A percentile compares a stretch with the other conserved stretches of the same genome.
Conservation (phyloP, 2,888 invertebrate genomes). For the Cylindroiulus punctatus region DNA sequence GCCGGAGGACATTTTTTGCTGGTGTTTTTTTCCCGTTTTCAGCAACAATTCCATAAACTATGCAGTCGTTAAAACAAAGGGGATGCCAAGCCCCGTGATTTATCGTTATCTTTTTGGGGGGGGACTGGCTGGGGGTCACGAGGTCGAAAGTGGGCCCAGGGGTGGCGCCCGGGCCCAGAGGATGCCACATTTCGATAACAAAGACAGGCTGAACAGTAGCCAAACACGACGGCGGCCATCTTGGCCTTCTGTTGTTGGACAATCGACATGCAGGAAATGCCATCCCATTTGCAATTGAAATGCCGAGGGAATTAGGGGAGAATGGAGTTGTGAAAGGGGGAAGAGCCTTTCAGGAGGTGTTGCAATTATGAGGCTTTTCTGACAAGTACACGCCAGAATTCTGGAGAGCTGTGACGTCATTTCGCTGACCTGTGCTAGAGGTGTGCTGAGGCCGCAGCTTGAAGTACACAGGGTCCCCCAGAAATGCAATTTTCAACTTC, state of each 20-base stretch:
- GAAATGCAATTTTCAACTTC: no score
- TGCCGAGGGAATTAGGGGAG: conserved; percentile 23
- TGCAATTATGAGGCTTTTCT: background rate
- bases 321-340: conserved; percentile 26
- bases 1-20: conserved; percentile 11
- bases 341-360: background rate
- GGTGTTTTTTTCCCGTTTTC: background rate
- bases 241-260: conserved; percentile 1
- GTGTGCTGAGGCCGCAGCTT: no score
- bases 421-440: no score
- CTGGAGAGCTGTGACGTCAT: no score
- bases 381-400: no score
- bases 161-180: conserved; percentile 3
- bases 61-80: conserved; percentile 39
- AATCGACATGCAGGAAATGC: background rate
- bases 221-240: background rate
- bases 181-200: conserved; percentile 10
- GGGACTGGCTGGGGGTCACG: conserved; percentile 6
- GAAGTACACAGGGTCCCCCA: no score
- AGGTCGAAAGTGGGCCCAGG: background rate
- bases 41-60: conserved; percentile 27
- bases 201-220: background rate
- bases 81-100: conserved; percentile 22
- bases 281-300: conserved; percentile 39
- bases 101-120: background rate